phyloP scores from a whole-genome alignment of 2,113 vertebrate species.

The Macaca fascicularis region T2T-MFA8v1.1 NC_088379.1:103449501-103450000 shows the following conservation, averaged over 20 bases:
- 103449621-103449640: slow-evolving; percentile 49
- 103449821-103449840: not conserved
- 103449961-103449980: not conserved
- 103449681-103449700: not conserved
- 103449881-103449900: slow-evolving; percentile 32
- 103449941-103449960: not conserved
- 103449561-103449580: slow-evolving; percentile 69
- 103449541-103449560: slow-evolving; percentile 73
- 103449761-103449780: not conserved
- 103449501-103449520: slow-evolving; percentile 66
- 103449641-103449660: slow-evolving; percentile 56
- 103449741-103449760: slow-evolving; percentile 28
- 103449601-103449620: slow-evolving; percentile 46
- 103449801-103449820: not conserved
- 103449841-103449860: not conserved
- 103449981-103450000: slow-evolving; percentile 16
- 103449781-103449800: not conserved
- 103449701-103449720: slow-evolving; percentile 34
- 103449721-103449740: slow-evolving; percentile 31
- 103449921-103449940: not conserved
- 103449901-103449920: slow-evolving; percentile 2
- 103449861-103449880: not conserved
- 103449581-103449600: slow-evolving; percentile 63
- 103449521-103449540: slow-evolving; percentile 66
- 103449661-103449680: slow-evolving; percentile 36